Conservation (phyloP, 1,140 invertebrate genomes). For the Trichonephila clavipes region DNA sequence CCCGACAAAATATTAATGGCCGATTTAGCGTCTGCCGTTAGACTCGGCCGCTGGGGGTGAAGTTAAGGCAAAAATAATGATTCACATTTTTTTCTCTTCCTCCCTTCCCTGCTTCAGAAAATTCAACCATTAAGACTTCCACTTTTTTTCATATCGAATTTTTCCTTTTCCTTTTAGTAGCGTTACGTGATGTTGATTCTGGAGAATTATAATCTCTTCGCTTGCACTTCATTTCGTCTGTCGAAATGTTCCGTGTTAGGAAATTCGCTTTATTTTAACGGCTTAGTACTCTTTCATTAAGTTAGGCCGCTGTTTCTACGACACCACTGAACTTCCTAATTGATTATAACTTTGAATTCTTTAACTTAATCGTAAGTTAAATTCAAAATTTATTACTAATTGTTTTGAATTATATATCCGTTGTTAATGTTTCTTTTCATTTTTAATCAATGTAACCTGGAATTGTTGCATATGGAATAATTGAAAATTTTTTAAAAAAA, state of each 20-base stretch:
- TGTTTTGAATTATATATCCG: too few species aligned
- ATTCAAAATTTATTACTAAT: too few species aligned
- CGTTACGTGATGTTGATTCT: conserved; percentile 48
- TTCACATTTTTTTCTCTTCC: conserved; percentile 38
- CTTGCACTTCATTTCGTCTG: conserved; percentile 3
- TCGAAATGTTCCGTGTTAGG: neutral
- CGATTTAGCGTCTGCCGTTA: conserved; percentile 69
- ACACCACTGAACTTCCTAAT: neutral
- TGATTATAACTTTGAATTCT: neutral
- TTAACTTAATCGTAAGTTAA: neutral
- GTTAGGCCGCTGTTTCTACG: neutral
- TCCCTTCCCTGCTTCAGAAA: conserved; percentile 52
- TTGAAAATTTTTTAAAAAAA: too few species aligned
- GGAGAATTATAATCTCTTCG: conserved; percentile 25
- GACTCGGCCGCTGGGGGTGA: conserved; percentile 58
- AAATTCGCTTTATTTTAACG: conserved; percentile 20
- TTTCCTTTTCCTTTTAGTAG: conserved; percentile 42
- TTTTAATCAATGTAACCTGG: too few species aligned
- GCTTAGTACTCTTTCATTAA: neutral
- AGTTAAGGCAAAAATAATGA: conserved; percentile 72
- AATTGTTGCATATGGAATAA: too few species aligned
- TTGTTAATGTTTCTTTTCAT: too few species aligned
- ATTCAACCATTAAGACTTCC: conserved; percentile 67
- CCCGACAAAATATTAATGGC: conserved; percentile 76
- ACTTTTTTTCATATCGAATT: conserved; percentile 36